phyloP scores from a whole-genome alignment of 2,888 invertebrate genomes.

The Drosophila quasianomalipes region DNA sequence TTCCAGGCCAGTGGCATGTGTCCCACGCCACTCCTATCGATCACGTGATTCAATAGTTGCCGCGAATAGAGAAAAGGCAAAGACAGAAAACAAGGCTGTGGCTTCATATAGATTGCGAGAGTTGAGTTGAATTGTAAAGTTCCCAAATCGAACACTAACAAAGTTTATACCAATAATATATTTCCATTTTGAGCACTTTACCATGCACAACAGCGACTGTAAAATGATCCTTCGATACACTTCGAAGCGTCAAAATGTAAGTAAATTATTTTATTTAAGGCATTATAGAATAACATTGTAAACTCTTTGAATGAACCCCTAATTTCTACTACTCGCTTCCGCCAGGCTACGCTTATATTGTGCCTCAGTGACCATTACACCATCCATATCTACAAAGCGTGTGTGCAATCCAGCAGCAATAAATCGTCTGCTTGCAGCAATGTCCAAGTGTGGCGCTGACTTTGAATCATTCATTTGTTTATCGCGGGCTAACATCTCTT shows the following conservation, averaged over 20 bases:
- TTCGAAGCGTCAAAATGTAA: neutral
- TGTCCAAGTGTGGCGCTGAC: slow-evolving; percentile 49
- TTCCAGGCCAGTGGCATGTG: no score
- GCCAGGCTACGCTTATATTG: slow-evolving; percentile 27
- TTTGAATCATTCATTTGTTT: slow-evolving; percentile 44
- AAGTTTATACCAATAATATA: neutral
- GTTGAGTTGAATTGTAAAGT: no score
- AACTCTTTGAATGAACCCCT: neutral
- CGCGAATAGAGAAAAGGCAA: neutral
- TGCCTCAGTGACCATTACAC: slow-evolving; percentile 38
- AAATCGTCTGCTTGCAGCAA: slow-evolving; percentile 60
- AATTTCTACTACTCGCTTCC: neutral
- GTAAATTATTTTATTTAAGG: neutral
- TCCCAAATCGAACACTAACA: neutral
- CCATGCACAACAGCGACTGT: neutral
- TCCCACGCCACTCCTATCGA: no score
- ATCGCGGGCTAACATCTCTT: slow-evolving; percentile 55
- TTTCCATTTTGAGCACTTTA: neutral
- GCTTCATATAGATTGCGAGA: neutral
- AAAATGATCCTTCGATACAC: neutral
- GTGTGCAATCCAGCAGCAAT: slow-evolving; percentile 61
- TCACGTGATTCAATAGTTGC: no score
- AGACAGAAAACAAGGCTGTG: neutral
- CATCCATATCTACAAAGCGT: slow-evolving; percentile 51
- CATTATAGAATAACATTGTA: neutral